phyloP scores from a whole-genome alignment of 2,113 vertebrate genomes.

The Apodemus speciosus region DNA sequence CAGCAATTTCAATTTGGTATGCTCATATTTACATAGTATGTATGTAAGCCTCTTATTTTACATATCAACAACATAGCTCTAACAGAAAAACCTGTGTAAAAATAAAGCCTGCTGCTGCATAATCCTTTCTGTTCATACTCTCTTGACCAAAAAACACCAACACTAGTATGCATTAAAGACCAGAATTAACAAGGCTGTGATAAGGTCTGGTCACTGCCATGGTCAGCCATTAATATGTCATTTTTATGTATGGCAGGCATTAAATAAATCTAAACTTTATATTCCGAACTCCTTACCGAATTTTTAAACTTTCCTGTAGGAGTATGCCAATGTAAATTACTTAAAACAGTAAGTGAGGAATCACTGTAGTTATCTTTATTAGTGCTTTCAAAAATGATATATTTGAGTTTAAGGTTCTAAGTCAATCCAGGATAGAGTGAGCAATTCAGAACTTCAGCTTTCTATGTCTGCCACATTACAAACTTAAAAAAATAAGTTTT shows the following conservation, averaged over 20 bases:
- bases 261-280: slow-evolving; percentile 91
- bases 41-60: slow-evolving; percentile 89
- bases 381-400: slow-evolving; percentile 84
- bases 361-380: slow-evolving; percentile 93
- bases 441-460: slow-evolving; percentile 96
- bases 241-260: slow-evolving; percentile 96
- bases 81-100: slow-evolving; percentile 98
- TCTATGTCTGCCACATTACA: slow-evolving; percentile 93
- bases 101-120: slow-evolving; percentile 96
- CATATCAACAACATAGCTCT: slow-evolving; percentile 97
- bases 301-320: slow-evolving; percentile 92
- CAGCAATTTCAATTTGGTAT: slow-evolving; percentile 88
- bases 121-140: slow-evolving; percentile 95
- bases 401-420: slow-evolving; percentile 94
- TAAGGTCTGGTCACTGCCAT: slow-evolving; percentile 91
- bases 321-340: slow-evolving; percentile 89
- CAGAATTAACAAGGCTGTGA: slow-evolving; percentile 89
- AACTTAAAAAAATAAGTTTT: slow-evolving; percentile 85
- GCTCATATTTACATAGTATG: slow-evolving; percentile 94
- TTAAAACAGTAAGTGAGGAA: slow-evolving; percentile 95
- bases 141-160: slow-evolving; percentile 99
- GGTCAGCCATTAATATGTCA: slow-evolving; percentile 97
- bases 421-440: slow-evolving; percentile 99
- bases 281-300: slow-evolving; percentile 87
- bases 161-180: slow-evolving; percentile 99